A percentile compares a stretch with the other conserved stretches of the same genome.
Conservation (phyloP, 2,888 invertebrate genomes). For the Phaonia tiefii region DNA sequence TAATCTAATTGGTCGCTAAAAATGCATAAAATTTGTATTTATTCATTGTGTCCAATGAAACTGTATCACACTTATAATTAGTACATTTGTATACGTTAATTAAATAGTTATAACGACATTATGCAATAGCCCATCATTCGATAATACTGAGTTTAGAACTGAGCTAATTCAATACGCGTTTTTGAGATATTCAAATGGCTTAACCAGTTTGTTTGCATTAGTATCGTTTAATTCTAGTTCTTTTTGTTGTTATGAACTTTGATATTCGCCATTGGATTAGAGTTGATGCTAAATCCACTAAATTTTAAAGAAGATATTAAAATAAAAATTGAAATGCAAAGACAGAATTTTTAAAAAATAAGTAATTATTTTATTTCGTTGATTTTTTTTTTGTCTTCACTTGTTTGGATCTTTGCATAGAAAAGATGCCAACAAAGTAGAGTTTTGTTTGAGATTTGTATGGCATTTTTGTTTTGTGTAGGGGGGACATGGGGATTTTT, state of each 20-base stretch:
- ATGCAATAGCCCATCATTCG: no score
- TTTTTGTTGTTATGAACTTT: constrained; percentile 46
- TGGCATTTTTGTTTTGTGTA: constrained; percentile 28
- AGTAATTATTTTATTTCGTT: constrained; percentile 43
- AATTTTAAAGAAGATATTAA: background rate
- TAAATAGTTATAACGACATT: no score
- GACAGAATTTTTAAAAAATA: constrained; percentile 28
- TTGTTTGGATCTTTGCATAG: constrained; percentile 69
- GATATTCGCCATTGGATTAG: constrained; percentile 36
- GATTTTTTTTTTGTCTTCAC: constrained; percentile 39
- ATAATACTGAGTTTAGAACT: no score
- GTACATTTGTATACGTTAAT: no score
- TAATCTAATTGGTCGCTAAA: no score
- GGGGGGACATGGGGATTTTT: background rate
- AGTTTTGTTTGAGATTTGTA: constrained; percentile 42
- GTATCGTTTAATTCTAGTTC: no score
- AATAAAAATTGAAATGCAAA: constrained; percentile 14
- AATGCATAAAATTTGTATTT: no score
- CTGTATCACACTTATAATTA: no score
- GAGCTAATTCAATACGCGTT: no score
- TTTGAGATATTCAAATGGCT: no score
- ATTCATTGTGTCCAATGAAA: no score
- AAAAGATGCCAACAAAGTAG: constrained; percentile 65
- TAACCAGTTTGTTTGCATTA: no score
- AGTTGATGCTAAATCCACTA: background rate